Base-by-base conservation (phyloP, 2,797 vertebrate genomes). In the Lepilemur septentrionalis region DNA sequence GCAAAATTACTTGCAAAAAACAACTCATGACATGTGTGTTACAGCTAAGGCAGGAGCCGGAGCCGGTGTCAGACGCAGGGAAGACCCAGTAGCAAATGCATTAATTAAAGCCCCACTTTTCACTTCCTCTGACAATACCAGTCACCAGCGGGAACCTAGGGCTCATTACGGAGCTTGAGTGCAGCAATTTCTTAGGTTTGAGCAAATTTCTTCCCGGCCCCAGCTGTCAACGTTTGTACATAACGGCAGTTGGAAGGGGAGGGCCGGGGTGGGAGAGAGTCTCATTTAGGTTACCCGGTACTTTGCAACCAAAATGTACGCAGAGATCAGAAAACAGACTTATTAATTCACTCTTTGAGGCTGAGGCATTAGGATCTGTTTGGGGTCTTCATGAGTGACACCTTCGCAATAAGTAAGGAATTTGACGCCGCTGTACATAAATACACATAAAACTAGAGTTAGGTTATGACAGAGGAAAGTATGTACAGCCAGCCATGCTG, bases 61-160 rank as follows among this genome's bases (percentile, higher is more conserved):
- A 38, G 57, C 25, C 8, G 46, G 46, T 80, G 91, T 94, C 90
- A 63, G 83, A 48, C 23, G 14, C 2, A 20, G 65, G 67, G 75
- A 72, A 65, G 81, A 69, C 78, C 41, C 28, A 28, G 20, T 0
- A 55, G 91, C 76, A 57, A 63, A 61, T 30, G 48, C 87, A 83
- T 67, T 96, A 91, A 95, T 95, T 88, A 91, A 43, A 95, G 85
- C 52, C 55, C 57, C 4, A 69, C 73, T 89, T 83, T 67, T 30
- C 73, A 67, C 55, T 78, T n/a, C 22, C 72, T 80, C 92, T 90
- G 92, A 88, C 94, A 95, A 48, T 57, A 91, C 91, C 20, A 67
- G 95, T 32, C 72, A 59, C 91, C 70, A 28, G 85, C 14, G 57
- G 92, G 69, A 76, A 76, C 50, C 50, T 22, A 4, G 91, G 95